These are phyloP conservation scores for Heterotilapia buettikoferi DNA, from an alignment of 2,113 vertebrate species.

Conservation along the genomic window DNA sequence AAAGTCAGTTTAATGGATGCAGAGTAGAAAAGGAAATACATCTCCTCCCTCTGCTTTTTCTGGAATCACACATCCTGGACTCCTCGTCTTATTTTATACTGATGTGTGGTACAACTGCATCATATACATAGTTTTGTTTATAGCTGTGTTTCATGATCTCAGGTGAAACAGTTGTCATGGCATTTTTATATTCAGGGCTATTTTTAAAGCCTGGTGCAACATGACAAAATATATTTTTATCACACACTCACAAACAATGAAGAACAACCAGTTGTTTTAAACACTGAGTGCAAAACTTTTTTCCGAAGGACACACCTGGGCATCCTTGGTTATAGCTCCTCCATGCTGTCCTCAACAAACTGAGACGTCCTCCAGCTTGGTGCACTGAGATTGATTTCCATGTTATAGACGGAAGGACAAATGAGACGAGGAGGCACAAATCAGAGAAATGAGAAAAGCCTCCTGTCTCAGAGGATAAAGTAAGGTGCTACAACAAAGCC, in stretches of 20 bases:
- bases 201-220: not conserved
- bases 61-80: not conserved
- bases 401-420: not conserved
- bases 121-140: not conserved
- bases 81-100: not conserved
- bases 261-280: not conserved
- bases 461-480: not conserved
- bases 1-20: not conserved
- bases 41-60: not conserved
- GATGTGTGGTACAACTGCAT: not conserved
- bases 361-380: not conserved
- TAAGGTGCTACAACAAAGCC: not conserved
- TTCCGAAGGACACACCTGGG: not conserved
- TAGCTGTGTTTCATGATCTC: not conserved
- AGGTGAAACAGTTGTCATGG: not conserved
- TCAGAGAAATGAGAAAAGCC: not conserved
- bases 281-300: not conserved
- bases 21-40: not conserved
- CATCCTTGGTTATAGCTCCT: not conserved
- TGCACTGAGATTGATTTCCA: not conserved
- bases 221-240: not conserved
- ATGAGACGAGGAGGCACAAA: not conserved
- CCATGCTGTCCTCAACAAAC: not conserved
- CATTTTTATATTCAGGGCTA: not conserved
- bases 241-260: not conserved